Evolutionary conservation across 1,140 invertebrate genomes (phyloP).

Genomic region (Adelges cooleyi): DNA sequence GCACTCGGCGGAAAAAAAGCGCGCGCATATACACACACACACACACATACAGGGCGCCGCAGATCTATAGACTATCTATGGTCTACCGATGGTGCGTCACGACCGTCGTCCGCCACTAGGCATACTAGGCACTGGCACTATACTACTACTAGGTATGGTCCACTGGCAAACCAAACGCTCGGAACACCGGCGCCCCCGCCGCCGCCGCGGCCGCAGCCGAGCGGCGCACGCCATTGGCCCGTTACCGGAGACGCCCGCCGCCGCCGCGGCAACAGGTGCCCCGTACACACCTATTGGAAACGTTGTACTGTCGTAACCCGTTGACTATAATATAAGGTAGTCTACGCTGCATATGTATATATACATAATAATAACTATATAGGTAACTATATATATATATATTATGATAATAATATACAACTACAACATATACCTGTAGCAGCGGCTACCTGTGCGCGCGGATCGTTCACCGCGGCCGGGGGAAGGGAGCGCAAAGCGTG

Average conservation of each 20-base stretch:
- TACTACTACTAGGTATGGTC: slow-evolving; percentile 11
- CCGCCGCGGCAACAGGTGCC: not conserved
- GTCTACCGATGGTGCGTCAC: slow-evolving; percentile 26
- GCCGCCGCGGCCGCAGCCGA: not conserved
- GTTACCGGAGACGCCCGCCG: slow-evolving; percentile 17
- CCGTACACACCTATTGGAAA: not conserved
- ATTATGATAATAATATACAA: too few relatives aligned
- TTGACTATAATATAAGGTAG: too few relatives aligned
- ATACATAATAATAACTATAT: too few relatives aligned
- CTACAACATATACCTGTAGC: too few relatives aligned
- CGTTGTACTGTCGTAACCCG: too few relatives aligned
- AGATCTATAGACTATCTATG: slow-evolving; percentile 5
- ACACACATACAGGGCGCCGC: not conserved
- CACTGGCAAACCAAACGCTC: slow-evolving; percentile 26
- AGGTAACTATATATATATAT: too few relatives aligned
- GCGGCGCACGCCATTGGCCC: slow-evolving; percentile 19
- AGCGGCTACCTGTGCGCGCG: too few relatives aligned
- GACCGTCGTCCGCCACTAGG: slow-evolving; percentile 15
- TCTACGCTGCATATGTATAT: too few relatives aligned
- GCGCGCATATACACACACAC: not conserved
- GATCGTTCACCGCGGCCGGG: too few relatives aligned
- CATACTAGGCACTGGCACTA: not conserved
- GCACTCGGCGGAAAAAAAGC: not conserved
- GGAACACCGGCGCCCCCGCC: slow-evolving; percentile 23
- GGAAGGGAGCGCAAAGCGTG: too few relatives aligned